Conservation (phyloP, 2,113 vertebrate genomes). For the Ameiurus melas region DNA sequence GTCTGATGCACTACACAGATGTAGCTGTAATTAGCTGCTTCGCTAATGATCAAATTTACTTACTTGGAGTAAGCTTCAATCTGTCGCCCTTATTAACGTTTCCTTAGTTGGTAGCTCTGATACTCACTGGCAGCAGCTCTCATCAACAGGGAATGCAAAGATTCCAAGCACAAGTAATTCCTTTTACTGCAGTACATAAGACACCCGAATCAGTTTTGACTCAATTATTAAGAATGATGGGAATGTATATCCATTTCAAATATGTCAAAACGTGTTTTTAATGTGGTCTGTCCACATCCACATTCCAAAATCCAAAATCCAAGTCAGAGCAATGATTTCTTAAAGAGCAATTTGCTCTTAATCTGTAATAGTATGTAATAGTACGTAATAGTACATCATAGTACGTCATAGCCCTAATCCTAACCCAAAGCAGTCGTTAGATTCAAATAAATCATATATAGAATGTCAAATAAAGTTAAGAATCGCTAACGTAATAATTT, state of each 20-base stretch:
- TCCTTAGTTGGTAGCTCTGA: background rate
- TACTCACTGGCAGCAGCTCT: background rate
- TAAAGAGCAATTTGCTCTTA: background rate
- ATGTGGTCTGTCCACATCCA: background rate
- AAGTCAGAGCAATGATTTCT: background rate
- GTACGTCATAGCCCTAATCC: no score
- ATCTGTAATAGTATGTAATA: no score
- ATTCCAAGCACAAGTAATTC: background rate
- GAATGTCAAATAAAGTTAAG: no score
- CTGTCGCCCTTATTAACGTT: constrained; percentile 19
- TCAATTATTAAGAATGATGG: background rate
- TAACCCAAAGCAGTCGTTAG: no score
- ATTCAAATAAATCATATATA: no score
- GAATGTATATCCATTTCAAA: background rate
- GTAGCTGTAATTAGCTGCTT: constrained; percentile 28
- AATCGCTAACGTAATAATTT: no score
- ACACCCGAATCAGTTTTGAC: background rate
- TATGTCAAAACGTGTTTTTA: background rate
- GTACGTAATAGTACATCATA: no score
- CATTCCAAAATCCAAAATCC: background rate
- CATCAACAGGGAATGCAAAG: background rate
- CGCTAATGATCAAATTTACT: constrained; percentile 27
- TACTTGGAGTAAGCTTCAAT: background rate
- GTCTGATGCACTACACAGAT: constrained; percentile 29
- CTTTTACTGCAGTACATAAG: background rate